A percentile compares a stretch with the other conserved stretches of the same genome.
phyloP scores from a whole-genome alignment of 2,113 vertebrate species.

The Microtus pennsylvanicus region DNA sequence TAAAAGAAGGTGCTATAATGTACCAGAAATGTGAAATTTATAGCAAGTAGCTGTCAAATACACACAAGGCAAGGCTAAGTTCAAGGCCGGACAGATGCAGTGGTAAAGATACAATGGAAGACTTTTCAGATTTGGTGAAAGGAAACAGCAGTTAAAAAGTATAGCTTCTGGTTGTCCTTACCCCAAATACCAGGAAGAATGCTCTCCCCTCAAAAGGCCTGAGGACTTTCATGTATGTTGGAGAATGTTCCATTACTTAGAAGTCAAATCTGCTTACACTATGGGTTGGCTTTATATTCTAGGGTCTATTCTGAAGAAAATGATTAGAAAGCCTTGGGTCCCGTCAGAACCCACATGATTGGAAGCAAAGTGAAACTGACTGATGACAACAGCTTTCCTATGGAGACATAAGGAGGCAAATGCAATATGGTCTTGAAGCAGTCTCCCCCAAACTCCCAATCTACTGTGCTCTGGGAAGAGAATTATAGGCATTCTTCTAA shows the following conservation, averaged over 20 bases:
- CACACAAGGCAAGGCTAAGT: background rate
- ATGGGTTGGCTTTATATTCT: background rate
- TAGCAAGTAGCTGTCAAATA: slow-evolving; percentile 24
- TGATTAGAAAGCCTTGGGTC: slow-evolving; percentile 3
- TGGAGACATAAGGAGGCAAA: background rate
- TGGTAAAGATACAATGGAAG: slow-evolving; percentile 28
- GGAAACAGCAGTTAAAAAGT: background rate
- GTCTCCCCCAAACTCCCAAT: background rate
- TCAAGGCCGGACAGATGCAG: background rate
- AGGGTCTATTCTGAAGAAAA: slow-evolving; percentile 41
- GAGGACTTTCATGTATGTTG: background rate
- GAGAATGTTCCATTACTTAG: background rate
- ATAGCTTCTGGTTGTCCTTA: background rate
- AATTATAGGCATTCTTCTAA: background rate
- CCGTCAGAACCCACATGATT: background rate
- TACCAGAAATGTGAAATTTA: slow-evolving; percentile 45
- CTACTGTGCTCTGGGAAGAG: background rate
- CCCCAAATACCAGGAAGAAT: background rate
- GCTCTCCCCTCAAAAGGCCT: background rate
- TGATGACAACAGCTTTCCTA: background rate
- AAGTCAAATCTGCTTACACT: background rate
- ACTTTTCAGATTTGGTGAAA: slow-evolving; percentile 48
- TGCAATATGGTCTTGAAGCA: background rate
- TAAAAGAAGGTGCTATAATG: slow-evolving; percentile 15
- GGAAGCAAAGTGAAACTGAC: background rate